Base-by-base conservation (phyloP, 2,888 invertebrate genomes). In the Cheilosia grossa region DNA sequence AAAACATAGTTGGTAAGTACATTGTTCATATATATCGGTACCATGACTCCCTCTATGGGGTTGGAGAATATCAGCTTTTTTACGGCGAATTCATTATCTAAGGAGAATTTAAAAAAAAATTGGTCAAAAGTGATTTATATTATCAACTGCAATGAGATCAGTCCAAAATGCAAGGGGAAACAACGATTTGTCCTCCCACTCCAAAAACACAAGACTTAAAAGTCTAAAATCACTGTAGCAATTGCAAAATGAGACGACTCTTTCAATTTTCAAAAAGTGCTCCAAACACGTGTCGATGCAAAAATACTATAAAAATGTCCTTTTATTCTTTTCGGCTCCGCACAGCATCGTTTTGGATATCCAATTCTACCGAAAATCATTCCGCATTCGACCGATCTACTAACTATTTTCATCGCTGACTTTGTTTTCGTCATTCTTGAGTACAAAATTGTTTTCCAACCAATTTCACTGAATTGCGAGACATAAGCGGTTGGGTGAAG, bases 401-500 rank as follows among this genome's bases (percentile, higher is more conserved):
- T 56, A 49, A 49, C 64, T 53, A 67, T 67, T 75, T 59, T 19
- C 67, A 51, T 42, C 47, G 54, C 37, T 47, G 15, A 4, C 7
- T 69, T 67, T 21, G 4, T 27, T 44, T 24, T 13, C 21, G 42
- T 44, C 5, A 24, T 27, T 54, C 19, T 9, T 19, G 27, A 51
- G 13, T 24, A 9, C 42, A 69, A 69, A 69, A 67, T 56, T 24
- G 56, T 70, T 78, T 78, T 78, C 78, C 78, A 78, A 63, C 30
- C 78, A 47, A 78, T 78, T 78, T 69, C 69, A 63, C 63, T 27
- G 59, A 67, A 77, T 77, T 67, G 78, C 69, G 40, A 61, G 61
- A 53, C 44, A 59, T 24, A 59, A 61, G 53, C 37, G 59, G 42
- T 10, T 24, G 47, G 6, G 15, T 9, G 51, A 15, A 4, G 33